Evolutionary conservation across 92 coral and sea anemone species (phyloP), one percentile per base, ranked within the genome.

Genomic region (Montipora capitata): DNA sequence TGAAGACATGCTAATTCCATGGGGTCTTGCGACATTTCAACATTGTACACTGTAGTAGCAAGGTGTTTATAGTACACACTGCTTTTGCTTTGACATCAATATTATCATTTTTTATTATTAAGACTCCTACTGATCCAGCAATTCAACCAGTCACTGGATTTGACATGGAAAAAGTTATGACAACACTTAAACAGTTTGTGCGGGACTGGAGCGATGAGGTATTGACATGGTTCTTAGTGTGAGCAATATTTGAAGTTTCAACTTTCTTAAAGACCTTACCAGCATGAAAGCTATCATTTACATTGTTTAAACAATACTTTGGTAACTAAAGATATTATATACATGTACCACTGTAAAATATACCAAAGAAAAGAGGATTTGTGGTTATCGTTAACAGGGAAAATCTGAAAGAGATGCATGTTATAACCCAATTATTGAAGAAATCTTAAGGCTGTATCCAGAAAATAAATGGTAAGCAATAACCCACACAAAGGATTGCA

Each of bases 141-240:
- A 64, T 78, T 20, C 74, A 87, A 57, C 86, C 92, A 9, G 84
- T 97, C 70, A 93, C 91, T 56, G 87, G 93, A 18, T 96, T 97
- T 77, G 98, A 96, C 81, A 97, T 97, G 98, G 99, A 97, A 44
- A 97, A 97, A 69, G 98, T 97, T 20, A 89, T 69, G 38, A 97
- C 99, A 27, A 97, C 98, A 15, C 68, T 97, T 15, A 93, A 89
- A 59, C 99, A 97, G 90, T 97, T 97, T 97, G 99, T 97, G 16
- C 88, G 99, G 81, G 99, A 97, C 91, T 97, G 99, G 99, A 96
- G 98, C 80, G 93, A 94, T 76, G 99, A 97, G 96, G 98, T 95
- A 88, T 11, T 54, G 15, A 54, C 14, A 8, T 54, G 10, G 10
- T 54, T 62, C 39, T 15, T 17, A 48, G 52, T 48, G 52, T 48